phyloP scores from a whole-genome alignment of 2,888 invertebrate species.

The Venustoraphidia nigricollis region DNA sequence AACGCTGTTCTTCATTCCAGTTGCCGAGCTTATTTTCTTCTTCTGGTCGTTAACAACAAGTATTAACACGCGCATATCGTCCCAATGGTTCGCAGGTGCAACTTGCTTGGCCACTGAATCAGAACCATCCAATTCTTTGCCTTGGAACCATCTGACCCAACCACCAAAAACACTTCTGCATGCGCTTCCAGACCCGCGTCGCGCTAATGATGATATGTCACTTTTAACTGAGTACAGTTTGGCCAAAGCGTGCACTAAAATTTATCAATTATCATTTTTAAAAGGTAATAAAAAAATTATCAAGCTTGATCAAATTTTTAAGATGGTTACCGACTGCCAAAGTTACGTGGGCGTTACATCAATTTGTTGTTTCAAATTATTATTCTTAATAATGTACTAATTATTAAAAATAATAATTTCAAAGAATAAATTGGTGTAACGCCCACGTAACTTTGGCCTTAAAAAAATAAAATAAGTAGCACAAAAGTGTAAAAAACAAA shows the following conservation, averaged over 20 bases:
- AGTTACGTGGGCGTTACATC: too few species aligned
- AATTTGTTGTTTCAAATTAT: too few species aligned
- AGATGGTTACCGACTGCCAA: too few species aligned
- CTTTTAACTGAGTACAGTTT: slow-evolving; percentile 56
- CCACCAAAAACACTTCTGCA: slow-evolving; percentile 91
- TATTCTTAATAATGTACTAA: too few species aligned
- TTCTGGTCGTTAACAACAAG: slow-evolving; percentile 71
- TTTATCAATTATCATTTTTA: background rate
- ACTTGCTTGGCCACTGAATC: slow-evolving; percentile 70
- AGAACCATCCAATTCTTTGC: slow-evolving; percentile 41
- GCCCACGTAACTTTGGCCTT: background rate
- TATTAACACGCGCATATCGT: slow-evolving; percentile 75
- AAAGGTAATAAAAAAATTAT: too few species aligned
- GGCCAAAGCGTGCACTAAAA: slow-evolving; percentile 55
- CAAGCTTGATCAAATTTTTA: too few species aligned
- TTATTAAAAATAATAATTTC: too few species aligned
- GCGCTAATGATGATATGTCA: slow-evolving; percentile 62
- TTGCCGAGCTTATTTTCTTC: slow-evolving; percentile 76
- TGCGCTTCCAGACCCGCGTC: slow-evolving; percentile 88
- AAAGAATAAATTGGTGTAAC: too few species aligned
- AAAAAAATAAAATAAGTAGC: background rate
- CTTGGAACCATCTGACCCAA: slow-evolving; percentile 70
- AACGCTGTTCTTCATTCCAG: slow-evolving; percentile 72
- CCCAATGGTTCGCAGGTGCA: slow-evolving; percentile 66
- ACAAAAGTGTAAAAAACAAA: slow-evolving; percentile 16